Percentiles rank a stretch among this genome's conserved stretches.
Conservation (phyloP, 2,797 vertebrate species). For the Epinephelus malabaricus region DNA sequence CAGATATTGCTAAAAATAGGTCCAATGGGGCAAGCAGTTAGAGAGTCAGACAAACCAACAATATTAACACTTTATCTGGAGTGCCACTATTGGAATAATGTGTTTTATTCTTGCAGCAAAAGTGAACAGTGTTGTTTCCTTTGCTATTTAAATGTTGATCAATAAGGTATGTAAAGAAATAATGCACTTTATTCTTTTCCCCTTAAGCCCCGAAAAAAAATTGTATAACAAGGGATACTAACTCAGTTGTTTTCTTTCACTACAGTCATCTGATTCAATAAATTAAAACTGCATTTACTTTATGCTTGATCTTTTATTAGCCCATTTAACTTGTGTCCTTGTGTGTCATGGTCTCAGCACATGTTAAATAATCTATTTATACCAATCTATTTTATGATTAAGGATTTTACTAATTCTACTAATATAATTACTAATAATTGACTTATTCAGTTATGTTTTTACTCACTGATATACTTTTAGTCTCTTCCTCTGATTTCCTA, state of each 20-base stretch:
- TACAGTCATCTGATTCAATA: too few species aligned
- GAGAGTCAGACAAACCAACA: not conserved
- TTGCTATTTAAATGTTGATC: not conserved
- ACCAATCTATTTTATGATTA: not conserved
- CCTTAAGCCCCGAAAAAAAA: not conserved
- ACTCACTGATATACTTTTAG: not conserved
- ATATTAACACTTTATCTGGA: not conserved
- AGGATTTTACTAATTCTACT: not conserved
- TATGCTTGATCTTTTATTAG: too few species aligned
- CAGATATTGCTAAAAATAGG: not conserved
- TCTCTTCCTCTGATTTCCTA: not conserved
- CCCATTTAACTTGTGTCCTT: too few species aligned
- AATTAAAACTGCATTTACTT: too few species aligned
- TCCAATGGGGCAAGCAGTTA: too few species aligned
- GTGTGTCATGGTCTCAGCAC: too few species aligned
- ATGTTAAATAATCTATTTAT: not conserved
- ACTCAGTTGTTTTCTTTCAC: too few species aligned
- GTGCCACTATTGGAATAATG: not conserved
- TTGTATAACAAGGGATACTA: too few species aligned
- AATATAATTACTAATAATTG: not conserved
- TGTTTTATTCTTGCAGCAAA: too few species aligned
- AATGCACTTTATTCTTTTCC: not conserved
- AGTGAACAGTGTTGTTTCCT: not conserved
- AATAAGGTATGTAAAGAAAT: not conserved
- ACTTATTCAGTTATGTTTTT: not conserved